Base-by-base conservation (phyloP, 2,888 invertebrate species). In the Leptopilina drosophilae region DNA sequence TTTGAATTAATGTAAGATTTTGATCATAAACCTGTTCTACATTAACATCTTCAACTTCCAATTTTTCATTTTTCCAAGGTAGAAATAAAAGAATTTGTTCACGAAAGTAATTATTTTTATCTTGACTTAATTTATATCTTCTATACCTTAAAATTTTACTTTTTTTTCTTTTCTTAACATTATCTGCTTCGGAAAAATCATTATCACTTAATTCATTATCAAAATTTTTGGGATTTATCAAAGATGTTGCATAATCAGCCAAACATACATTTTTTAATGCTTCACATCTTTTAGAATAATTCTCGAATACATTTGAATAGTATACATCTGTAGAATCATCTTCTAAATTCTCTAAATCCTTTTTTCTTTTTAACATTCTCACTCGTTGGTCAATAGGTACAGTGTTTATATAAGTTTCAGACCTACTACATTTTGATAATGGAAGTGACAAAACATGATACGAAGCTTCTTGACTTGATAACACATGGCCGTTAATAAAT, bases 401-500 rank as follows among this genome's bases (percentile, higher is more conserved):
- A 33, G 82, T 83, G 69, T 83, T 80, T 40, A 86, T 83, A 76
- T 81, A 85, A 26, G 81, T 78, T 9, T 64, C 64, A 75, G 65
- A 40, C 81, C 84, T 69, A 62, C 81, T 83, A 69, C 77, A 84
- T 59, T 33, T 64, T 33, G 33, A 64, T 26, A 26, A 33, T 26
- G 33, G 33, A 33, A 64, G 12, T 5, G 33, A 33, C 33, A 33
- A 33, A 5, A 65, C 64, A 33, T 40, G 65, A 65, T 33, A 65
- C 26, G 26, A 14, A 33, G 65, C 65, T 65, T 14, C 65, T 33
- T 14, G 65, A 40, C 33, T 65, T 65, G 40, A 65, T 65, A 85
- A 78, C 26, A 83, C 75, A 79, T 84, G 83, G 20, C 80, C 64
- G 64, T 85, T 83, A 62, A 84, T 15, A 77, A 84, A 84, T 59